These are phyloP conservation scores for Aleiodes sp. DNA, from an alignment of 1,140 invertebrate genomes.

Conservation along the genomic window DNA sequence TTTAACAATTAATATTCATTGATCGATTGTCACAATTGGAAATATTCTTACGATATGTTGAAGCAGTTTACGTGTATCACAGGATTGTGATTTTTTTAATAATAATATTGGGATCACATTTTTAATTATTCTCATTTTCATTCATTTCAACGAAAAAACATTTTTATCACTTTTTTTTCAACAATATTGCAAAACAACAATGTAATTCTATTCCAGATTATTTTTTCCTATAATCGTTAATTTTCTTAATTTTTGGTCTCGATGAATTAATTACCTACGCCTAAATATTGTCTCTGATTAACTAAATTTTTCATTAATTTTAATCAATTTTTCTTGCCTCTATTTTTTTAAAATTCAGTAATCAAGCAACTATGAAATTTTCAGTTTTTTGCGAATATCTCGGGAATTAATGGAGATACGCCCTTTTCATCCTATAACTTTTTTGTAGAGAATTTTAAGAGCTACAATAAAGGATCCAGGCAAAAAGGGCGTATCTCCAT, in stretches of 20 bases:
- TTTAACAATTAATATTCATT: conserved; percentile 13
- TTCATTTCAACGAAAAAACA: conserved; percentile 24
- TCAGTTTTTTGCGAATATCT: no score
- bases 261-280: conserved; percentile 52
- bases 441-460: no score
- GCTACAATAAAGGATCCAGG: no score
- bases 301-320: no score
- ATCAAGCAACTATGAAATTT: no score
- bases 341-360: no score
- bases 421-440: no score
- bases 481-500: no score
- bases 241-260: conserved; percentile 60
- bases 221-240: conserved; percentile 41
- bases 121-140: conserved; percentile 33
- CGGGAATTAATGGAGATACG: no score
- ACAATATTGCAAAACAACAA: conserved; percentile 39
- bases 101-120: conserved; percentile 47
- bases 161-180: conserved; percentile 9
- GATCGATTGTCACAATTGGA: conserved; percentile 20
- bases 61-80: conserved; percentile 54
- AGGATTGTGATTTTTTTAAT: conserved; percentile 56
- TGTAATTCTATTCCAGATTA: conserved; percentile 28
- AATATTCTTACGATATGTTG: conserved; percentile 51
- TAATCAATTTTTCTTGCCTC: no score
- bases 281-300: conserved; percentile 61